phyloP scores from a whole-genome alignment of 1,140 invertebrate species.

The Bombus ignitus region DNA sequence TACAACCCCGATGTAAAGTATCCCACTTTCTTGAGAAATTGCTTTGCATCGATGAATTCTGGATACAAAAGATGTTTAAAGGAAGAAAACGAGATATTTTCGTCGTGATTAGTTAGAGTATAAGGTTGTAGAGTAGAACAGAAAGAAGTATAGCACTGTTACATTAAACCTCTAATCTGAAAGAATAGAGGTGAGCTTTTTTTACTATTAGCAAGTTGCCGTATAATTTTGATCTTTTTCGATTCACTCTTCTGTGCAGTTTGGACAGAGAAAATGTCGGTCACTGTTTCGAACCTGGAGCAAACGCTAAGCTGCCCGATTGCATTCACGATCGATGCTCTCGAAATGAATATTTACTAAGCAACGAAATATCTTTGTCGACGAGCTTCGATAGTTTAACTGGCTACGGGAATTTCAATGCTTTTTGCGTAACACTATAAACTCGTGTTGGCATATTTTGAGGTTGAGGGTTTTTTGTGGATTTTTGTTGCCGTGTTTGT shows the following conservation, averaged over 20 bases:
- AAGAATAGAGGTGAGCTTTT: too few relatives aligned
- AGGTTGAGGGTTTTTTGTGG: too few relatives aligned
- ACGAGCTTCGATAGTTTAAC: not conserved
- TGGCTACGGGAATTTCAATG: not conserved
- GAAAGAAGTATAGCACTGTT: too few relatives aligned
- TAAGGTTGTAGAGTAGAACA: too few relatives aligned
- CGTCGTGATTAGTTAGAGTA: not conserved
- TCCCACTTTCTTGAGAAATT: not conserved
- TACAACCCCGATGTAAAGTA: not conserved
- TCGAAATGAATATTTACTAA: slow-evolving; percentile 6
- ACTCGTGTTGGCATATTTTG: too few relatives aligned
- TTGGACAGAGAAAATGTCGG: not conserved
- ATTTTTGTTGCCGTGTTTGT: too few relatives aligned
- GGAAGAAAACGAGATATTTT: not conserved
- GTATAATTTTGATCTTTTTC: too few relatives aligned
- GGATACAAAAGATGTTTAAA: not conserved
- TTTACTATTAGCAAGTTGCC: too few relatives aligned
- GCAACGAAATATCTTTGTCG: not conserved
- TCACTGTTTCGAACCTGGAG: not conserved
- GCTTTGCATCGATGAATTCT: not conserved
- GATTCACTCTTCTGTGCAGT: too few relatives aligned
- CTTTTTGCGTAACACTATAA: not conserved
- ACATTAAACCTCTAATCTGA: too few relatives aligned
- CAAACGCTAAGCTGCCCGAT: not conserved
- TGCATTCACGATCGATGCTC: slow-evolving; percentile 6